Evolutionary conservation across 2,797 vertebrate genomes (phyloP), one percentile per base, ranked within the genome.

Genomic region (Enteromius viviparus): DNA sequence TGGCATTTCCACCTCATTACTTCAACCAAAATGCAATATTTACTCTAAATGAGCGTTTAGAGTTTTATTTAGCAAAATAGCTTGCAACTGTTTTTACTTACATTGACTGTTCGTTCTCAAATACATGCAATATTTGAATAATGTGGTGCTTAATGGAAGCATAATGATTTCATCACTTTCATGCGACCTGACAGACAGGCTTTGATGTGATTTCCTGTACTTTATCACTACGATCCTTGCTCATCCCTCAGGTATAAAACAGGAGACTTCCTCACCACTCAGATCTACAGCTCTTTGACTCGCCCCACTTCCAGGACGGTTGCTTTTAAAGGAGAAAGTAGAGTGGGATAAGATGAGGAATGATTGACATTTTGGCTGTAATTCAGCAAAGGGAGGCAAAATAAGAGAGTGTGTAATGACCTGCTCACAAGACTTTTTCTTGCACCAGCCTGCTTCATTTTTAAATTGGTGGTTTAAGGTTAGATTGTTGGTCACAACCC

Each of bases 291-390:
- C 81, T 81, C 82, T 82, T 85, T 83, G 80, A 34, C n/a, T 69
- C 84, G 26, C 21, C 83, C 51, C 21, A 70, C 49, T 87, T 90
- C 76, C 82, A 80, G 76, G 64, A 72, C 65, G 62, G 79, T 45
- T 85, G 82, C 70, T 76, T 83, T 86, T 58, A 86, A 69, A 45
- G 51, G 34, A 80, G 68, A 78, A 76, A 72, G 62, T 78, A 53
- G 68, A 86, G 51, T 76, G 64, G 74, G 53, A 83, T 58, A 85
- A 60, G 74, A 76, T 47, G 11, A 7, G 26, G 51, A 37, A 51
- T 84, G 85, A 86, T 83, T 88, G 76, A 76, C 72, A 72, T 85
- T 81, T 79, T 64, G 80, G 76, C 82, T 68, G 49, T 37, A 77
- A 53, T 76, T 66, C 77, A 80, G 21, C 70, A 86, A 51, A 23